Conservation (phyloP, 1,140 invertebrate genomes). For the Trichonephila clavata region DNA sequence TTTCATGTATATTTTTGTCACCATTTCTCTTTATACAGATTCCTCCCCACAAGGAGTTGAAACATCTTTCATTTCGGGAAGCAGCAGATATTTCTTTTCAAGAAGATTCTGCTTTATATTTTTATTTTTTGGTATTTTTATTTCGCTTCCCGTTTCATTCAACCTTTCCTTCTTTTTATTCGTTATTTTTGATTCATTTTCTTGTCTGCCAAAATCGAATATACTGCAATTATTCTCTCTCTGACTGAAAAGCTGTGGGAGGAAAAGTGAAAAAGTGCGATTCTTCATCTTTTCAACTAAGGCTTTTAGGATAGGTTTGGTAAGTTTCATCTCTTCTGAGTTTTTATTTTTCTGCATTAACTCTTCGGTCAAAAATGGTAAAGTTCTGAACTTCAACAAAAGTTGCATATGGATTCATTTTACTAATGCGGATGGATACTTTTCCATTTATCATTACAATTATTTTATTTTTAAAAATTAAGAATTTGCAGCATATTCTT, state of each 20-base stretch:
- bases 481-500: too few species aligned
- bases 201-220: background rate
- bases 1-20: constrained; percentile 13
- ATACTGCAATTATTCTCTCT: background rate
- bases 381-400: too few species aligned
- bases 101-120: background rate
- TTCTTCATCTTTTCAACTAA: too few species aligned
- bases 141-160: background rate
- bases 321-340: too few species aligned
- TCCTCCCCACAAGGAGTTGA: background rate
- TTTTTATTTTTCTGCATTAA: too few species aligned
- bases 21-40: background rate
- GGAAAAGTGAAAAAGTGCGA: background rate
- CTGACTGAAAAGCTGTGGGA: background rate
- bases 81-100: background rate
- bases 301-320: too few species aligned
- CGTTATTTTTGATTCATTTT: background rate
- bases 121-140: background rate
- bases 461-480: too few species aligned
- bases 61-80: background rate
- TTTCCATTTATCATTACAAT: too few species aligned
- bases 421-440: too few species aligned
- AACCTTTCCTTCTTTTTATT: background rate
- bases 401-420: too few species aligned
- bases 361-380: too few species aligned